Base-by-base conservation (phyloP, 2,113 vertebrate species). In the Prietella phreatophila region DNA sequence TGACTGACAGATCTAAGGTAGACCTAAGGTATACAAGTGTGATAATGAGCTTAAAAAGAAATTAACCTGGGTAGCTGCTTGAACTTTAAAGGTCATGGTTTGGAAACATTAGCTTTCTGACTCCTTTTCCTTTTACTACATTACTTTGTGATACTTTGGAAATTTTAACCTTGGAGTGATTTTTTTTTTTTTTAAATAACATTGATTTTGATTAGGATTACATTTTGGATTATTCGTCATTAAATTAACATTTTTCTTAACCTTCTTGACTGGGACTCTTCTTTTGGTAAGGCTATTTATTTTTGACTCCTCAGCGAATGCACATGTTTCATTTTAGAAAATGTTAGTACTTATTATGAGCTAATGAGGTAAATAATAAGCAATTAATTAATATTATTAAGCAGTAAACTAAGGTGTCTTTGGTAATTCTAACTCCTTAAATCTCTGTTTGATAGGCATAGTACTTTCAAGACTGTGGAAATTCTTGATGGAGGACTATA, bases 221-320 rank as follows among this genome's bases (percentile, higher is more conserved):
- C 36, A 13, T 42, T 42, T 69, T 75, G 71, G 36, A 47, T 47
- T 50, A 76, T 47, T 25, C 1, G 0, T 27, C 2, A 61, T 61
- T 61, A 61, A 39, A 82, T 58, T 5, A 36, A 33, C 7, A 33
- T 58, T 58, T 36, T 81, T 33, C 19, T 14, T 19, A 82, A 9
- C 19, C n/a, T 25, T 60, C 33, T 22, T 60, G 33, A 82, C 55
- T 82, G 20, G 80, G 30, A 25, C 56, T 82, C 20, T 60, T 60
- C 5, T 13, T 60, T 56, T 82, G 80, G 80, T 82, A 82, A 82
- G 80, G 30, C 2, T 60, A 30, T 79, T 79, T 55, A 50, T 81
- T 56, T 33, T 81, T 81, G 2, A 58, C n/a, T 78, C 27, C 50
- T 55, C 7, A 9, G 13, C 27, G 20, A 76, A 73, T 73, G 19